Base-by-base conservation (phyloP, 2,113 vertebrate genomes). In the Paramormyrops kingsleyae region DNA sequence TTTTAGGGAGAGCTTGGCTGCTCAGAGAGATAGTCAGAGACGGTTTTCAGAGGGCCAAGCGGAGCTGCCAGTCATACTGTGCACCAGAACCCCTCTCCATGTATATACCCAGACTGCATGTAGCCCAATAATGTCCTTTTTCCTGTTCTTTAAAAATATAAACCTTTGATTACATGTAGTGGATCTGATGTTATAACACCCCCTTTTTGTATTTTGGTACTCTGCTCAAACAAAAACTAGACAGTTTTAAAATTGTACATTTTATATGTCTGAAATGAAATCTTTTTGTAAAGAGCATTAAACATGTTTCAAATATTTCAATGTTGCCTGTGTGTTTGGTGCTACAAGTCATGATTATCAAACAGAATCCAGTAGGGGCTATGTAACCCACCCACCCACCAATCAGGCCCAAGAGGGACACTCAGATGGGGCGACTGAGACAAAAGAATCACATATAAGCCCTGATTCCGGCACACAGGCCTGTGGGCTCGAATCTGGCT, bases 191-290 rank as follows among this genome's bases (percentile, higher is more conserved):
- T 95, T 95, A 13, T 96, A 96, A 89, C 96, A 97, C 95, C 96
- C 95, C 95, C 96, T 95, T 95, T 97, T 97, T 97, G 96, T 96
- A 95, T 97, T 97, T 96, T 97, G 96, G 96, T 96, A 97, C 96
- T 95, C 96, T 95, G 96, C 96, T 96, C 95, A 95, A 93, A 94
- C 95, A 93, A 94, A 95, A 95, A 83, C 13, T 96, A 96, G 96
- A 94, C 96, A 95, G 97, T 97, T 97, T 97, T 96, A 96, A 97
- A 96, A 77, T 77, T 42, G 88, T 74, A 59, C 49, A 74, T 89
- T 91, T 91, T 91, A 89, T 91, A 91, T 89, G 44, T 87, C 88
- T 53, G 47, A 84, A 88, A 66, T 31, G 35, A 49, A 35, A 27
- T 35, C 52, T 62, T 90, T 89, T 91, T 90, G 44, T 90, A 91